Evolutionary conservation across 2,797 vertebrate species (phyloP).

Genomic region (Heliangelus exortis): DNA sequence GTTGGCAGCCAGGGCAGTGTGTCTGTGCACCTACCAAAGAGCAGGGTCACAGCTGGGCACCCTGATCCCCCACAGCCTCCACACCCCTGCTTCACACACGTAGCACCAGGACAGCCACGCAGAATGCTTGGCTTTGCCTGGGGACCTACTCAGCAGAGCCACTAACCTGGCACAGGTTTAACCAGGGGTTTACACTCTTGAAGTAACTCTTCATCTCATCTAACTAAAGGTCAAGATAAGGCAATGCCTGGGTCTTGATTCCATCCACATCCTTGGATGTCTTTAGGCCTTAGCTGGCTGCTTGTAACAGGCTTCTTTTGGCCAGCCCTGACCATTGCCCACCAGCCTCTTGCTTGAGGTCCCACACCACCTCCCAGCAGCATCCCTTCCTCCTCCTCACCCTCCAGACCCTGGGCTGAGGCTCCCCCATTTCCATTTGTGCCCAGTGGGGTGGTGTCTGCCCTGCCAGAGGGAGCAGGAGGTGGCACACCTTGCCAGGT

Average conservation of each 20-base stretch:
- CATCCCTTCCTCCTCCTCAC: accelerated
- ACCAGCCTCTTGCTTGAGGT: neutral
- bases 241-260: neutral
- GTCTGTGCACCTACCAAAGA: slow-evolving; percentile 87
- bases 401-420: accelerated
- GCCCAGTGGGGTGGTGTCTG: accelerated
- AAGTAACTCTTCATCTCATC: neutral
- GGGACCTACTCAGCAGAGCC: neutral
- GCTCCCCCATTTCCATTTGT: accelerated
- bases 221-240: neutral
- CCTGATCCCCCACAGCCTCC: accelerated
- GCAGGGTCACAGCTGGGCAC: neutral
- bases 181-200: neutral
- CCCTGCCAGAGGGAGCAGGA: neutral
- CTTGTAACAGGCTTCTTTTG: neutral
- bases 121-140: neutral
- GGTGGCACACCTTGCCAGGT: accelerated
- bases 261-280: accelerated
- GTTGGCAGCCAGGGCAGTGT: slow-evolving; percentile 91
- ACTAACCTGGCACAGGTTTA: neutral
- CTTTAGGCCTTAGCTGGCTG: neutral
- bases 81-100: accelerated
- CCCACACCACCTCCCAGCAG: neutral
- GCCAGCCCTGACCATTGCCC: accelerated
- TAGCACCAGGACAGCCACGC: neutral